A percentile compares a stretch with the other conserved stretches of the same genome.
Conservation (phyloP, 2,797 vertebrate species). For the Crocidura indochinensis region DNA sequence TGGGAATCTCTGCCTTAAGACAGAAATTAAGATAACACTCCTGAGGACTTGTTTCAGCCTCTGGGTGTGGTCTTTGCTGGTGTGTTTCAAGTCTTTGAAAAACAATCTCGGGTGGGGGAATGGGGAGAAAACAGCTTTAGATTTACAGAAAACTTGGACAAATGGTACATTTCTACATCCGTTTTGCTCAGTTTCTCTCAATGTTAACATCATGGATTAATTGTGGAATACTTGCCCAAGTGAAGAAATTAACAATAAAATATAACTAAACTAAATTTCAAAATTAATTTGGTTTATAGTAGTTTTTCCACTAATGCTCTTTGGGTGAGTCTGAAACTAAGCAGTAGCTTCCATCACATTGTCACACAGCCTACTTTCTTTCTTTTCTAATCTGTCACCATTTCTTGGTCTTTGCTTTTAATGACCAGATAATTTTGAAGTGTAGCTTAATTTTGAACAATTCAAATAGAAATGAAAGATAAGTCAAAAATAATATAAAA, state of each 20-base stretch:
- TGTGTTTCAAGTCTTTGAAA: not conserved
- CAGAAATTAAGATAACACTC: not conserved
- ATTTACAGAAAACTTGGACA: not conserved
- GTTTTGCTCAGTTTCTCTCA: not conserved
- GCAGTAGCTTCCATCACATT: not conserved
- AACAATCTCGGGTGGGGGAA: not conserved
- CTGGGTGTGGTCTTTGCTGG: not conserved
- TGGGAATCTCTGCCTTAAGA: constrained; percentile 11
- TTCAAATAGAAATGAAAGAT: constrained; percentile 29
- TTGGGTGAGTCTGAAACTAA: not conserved
- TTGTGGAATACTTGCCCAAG: not conserved
- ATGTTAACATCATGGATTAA: not conserved
- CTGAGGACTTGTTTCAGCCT: not conserved
- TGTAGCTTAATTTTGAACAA: constrained; percentile 17
- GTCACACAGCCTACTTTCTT: not conserved
- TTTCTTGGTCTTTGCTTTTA: not conserved
- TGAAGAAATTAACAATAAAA: not conserved
- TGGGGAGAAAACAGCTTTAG: not conserved
- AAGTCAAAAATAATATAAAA: not conserved
- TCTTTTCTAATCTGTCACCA: not conserved
- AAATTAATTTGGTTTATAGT: not conserved
- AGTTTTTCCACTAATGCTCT: not conserved
- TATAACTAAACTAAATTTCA: not conserved
- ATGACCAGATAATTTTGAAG: constrained; percentile 7
- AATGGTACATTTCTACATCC: not conserved